Percentiles rank a stretch among this genome's conserved stretches.
phyloP scores from a whole-genome alignment of 2,888 invertebrate genomes.

The Rotaria magnacalcarata region DNA sequence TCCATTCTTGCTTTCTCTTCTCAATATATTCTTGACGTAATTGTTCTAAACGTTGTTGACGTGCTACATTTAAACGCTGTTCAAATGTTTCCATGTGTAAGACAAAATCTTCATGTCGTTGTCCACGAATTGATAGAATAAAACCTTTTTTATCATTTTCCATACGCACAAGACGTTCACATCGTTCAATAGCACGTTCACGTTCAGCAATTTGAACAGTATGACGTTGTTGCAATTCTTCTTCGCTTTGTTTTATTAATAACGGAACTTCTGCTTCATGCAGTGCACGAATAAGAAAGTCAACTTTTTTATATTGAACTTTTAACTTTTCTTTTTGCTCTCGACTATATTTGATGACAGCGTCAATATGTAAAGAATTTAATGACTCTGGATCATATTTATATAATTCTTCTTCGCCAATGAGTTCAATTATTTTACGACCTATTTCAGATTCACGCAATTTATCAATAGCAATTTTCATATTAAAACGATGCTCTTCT shows the following conservation, averaged over 20 bases:
- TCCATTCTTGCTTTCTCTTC: slow-evolving; percentile 35
- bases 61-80: slow-evolving; percentile 9
- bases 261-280: slow-evolving; percentile 43
- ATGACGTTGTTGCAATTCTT: slow-evolving; percentile 12
- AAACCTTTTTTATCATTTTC: slow-evolving; percentile 39
- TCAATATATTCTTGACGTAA: slow-evolving; percentile 38
- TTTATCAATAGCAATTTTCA: slow-evolving; percentile 28
- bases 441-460: slow-evolving; percentile 1
- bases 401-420: slow-evolving; percentile 25
- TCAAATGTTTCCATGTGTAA: slow-evolving; percentile 38
- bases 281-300: slow-evolving; percentile 44
- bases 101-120: slow-evolving; percentile 38
- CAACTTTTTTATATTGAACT: slow-evolving; percentile 41
- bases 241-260: slow-evolving; percentile 32
- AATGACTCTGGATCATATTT: slow-evolving; percentile 6
- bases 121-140: not conserved
- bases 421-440: not conserved
- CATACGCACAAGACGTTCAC: slow-evolving; percentile 41
- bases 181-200: slow-evolving; percentile 33
- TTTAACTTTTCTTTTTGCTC: slow-evolving; percentile 43
- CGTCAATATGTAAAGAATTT: slow-evolving; percentile 37
- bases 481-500: not conserved
- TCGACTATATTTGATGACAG: slow-evolving; percentile 38
- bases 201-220: slow-evolving; percentile 34
- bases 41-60: slow-evolving; percentile 37